Conservation (phyloP, 2,797 vertebrate genomes). For the Brachymystax lenok region DNA sequence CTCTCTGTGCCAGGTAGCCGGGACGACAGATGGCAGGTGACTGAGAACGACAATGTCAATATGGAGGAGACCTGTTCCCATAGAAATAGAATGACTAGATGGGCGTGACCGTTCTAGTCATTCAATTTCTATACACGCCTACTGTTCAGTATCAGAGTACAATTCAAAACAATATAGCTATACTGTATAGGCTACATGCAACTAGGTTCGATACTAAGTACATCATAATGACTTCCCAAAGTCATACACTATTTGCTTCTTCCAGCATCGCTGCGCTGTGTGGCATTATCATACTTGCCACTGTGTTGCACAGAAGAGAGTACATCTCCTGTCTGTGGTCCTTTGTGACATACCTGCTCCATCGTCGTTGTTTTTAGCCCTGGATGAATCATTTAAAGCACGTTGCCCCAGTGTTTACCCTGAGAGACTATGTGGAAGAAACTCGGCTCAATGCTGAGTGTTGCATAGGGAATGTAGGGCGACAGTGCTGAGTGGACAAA, state of each 20-base stretch:
- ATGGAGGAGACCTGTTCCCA: neutral
- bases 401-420: slow-evolving; percentile 66
- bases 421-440: slow-evolving; percentile 53
- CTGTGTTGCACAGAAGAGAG: neutral
- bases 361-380: slow-evolving; percentile 52
- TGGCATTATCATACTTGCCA: slow-evolving; percentile 3
- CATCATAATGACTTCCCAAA: neutral
- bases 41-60: neutral
- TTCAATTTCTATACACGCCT: too few relatives aligned
- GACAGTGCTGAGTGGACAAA: slow-evolving; percentile 57
- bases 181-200: neutral
- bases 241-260: slow-evolving; percentile 24
- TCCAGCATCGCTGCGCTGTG: slow-evolving; percentile 16
- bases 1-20: neutral
- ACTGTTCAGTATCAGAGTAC: too few relatives aligned
- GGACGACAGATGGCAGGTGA: neutral
- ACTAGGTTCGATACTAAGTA: too few relatives aligned
- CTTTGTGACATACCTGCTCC: slow-evolving; percentile 42
- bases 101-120: too few relatives aligned
- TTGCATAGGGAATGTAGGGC: slow-evolving; percentile 45
- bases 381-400: slow-evolving; percentile 64
- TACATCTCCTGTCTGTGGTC: slow-evolving; percentile 38
- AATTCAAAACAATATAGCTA: neutral
- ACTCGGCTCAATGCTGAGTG: slow-evolving; percentile 34
- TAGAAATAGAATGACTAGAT: neutral